A percentile compares a stretch with the other conserved stretches of the same genome.
Evolutionary conservation across 1,140 invertebrate genomes (phyloP).

Genomic region (Eumeta japonica): DNA sequence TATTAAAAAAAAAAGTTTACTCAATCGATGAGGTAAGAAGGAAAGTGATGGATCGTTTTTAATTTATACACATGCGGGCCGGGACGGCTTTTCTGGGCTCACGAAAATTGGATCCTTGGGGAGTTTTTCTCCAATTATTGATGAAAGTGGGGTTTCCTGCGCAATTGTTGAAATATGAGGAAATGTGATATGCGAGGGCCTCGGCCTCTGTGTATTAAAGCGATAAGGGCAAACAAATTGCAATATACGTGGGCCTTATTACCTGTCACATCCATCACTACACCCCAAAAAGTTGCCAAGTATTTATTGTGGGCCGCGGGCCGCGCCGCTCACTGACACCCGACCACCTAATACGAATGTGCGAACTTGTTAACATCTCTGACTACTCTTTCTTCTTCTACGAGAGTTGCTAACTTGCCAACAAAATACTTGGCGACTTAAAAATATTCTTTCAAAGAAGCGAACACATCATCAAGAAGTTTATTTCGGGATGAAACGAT

Average conservation of each 20-base stretch:
- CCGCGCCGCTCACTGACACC: too few species aligned
- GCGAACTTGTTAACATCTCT: too few species aligned
- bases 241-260: slow-evolving; percentile 49
- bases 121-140: slow-evolving; percentile 41
- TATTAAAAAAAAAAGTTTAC: too few species aligned
- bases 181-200: slow-evolving; percentile 33
- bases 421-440: too few species aligned
- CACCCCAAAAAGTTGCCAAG: slow-evolving; percentile 37
- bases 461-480: too few species aligned
- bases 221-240: slow-evolving; percentile 55
- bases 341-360: too few species aligned
- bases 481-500: too few species aligned
- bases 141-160: slow-evolving; percentile 18
- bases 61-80: slow-evolving; percentile 26
- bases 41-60: slow-evolving; percentile 31
- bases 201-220: slow-evolving; percentile 31
- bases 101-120: slow-evolving; percentile 44
- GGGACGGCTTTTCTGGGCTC: slow-evolving; percentile 14
- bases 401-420: too few species aligned
- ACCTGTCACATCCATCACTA: slow-evolving; percentile 53
- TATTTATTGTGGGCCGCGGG: too few species aligned
- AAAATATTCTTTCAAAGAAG: too few species aligned
- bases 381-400: too few species aligned
- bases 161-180: slow-evolving; percentile 39
- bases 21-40: too few species aligned